Evolutionary conservation across 2,797 vertebrate species (phyloP).

Genomic region (Neomorphus geoffroyi): DNA sequence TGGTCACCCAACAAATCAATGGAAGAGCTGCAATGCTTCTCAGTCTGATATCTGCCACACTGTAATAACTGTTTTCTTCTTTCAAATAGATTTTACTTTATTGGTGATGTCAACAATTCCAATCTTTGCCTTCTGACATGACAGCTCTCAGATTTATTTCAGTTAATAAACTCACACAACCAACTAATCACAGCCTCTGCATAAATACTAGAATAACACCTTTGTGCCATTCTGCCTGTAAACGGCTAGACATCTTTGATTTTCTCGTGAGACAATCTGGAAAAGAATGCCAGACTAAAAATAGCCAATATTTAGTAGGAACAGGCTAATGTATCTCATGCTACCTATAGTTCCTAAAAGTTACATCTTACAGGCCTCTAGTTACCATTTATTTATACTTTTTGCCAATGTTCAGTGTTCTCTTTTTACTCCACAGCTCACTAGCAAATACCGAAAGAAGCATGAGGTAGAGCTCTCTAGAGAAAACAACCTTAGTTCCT

Average conservation of each 20-base stretch:
- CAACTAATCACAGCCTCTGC: not conserved
- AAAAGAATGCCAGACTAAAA: not conserved
- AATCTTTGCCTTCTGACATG: not conserved
- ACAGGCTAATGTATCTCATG: not conserved
- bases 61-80: not conserved
- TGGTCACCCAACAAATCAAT: not conserved
- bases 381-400: not conserved
- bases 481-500: not conserved
- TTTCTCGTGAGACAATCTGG: not conserved
- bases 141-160: not conserved
- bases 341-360: not conserved
- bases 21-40: not conserved
- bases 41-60: not conserved
- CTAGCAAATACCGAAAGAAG: not conserved
- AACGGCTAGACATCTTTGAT: not conserved
- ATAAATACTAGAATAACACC: not conserved
- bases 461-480: not conserved
- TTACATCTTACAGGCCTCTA: not conserved
- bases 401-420: not conserved
- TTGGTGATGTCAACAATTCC: not conserved
- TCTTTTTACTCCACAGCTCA: not conserved
- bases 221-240: not conserved
- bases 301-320: not conserved
- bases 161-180: not conserved
- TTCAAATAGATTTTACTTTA: not conserved